Evolutionary conservation across 1,140 invertebrate species (phyloP), one percentile per base, ranked within the genome.

Genomic region (Papilio aristodemus): DNA sequence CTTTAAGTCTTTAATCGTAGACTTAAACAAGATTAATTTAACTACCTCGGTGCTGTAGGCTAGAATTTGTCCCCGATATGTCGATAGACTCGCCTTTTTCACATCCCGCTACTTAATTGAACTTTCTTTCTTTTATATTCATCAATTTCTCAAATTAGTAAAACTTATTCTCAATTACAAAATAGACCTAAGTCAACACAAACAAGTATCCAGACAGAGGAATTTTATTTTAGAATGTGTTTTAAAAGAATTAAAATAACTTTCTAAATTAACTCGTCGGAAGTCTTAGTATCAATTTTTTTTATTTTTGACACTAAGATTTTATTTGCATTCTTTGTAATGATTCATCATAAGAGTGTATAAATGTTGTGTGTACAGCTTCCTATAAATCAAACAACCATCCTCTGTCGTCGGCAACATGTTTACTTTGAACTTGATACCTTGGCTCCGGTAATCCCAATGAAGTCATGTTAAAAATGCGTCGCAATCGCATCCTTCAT

Each of bases 391-490:
- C 22, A 14, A 32, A 32, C 57, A 17, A 13, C 5, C 19, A 19
- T n/a, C 7, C 63, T n/a, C n/a, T 9, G n/a, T 67, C 7, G 27
- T 50, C 7, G 39, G 2, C 17, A 14, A 32, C 41, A 27, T 19
- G 63, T 50, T 50, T 67, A 67, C 13, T 27, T 66, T 41, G 38
- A 43, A 66, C 39, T 64, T 62, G 39, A 50, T 50, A 43, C 14
- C 22, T 11, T 60, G 7, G 50, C 37, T 73, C 14, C 67, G 71
- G 73, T 71, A 75, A 72, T 71, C 57, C 70, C 71, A 25, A 72
- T 75, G 71, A 73, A 67, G 74, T 75, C 71, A 78, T 41, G 71
- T 50, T 14, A 63, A 19, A 36, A 19, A 13, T n/a, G 17, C n/a
- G 32, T 14, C 9, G 32, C 14, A 17, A 50, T 17, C 0, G 14